A percentile compares a stretch with the other conserved stretches of the same genome.
Conservation (phyloP, 2,888 invertebrate species). For the Noctua pronuba region DNA sequence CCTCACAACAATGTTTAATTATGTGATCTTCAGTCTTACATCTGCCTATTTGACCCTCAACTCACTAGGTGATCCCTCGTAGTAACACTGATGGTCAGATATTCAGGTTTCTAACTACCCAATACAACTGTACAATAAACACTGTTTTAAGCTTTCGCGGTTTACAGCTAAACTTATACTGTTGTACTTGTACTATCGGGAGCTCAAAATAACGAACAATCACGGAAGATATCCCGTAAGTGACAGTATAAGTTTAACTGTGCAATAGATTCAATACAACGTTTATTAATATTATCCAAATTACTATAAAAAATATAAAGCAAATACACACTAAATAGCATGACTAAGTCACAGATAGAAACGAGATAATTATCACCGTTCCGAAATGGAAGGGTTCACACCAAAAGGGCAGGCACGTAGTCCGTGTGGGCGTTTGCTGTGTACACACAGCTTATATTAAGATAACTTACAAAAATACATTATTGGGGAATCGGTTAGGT, state of each 20-base stretch:
- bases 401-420: conserved; percentile 10
- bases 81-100: neutral
- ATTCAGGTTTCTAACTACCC: neutral
- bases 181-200: no score
- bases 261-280: no score
- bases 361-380: neutral
- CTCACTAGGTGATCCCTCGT: neutral
- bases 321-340: neutral
- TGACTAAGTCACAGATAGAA: neutral
- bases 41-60: neutral
- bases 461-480: neutral
- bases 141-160: no score
- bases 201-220: no score
- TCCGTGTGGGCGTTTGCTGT: conserved; percentile 3
- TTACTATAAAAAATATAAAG: neutral
- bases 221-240: no score
- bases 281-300: neutral
- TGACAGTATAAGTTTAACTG: no score
- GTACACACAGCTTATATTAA: neutral
- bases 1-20: no score
- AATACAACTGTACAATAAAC: neutral
- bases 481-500: conserved; percentile 13
- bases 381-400: neutral
- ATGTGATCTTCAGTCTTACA: neutral
- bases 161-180: no score